A percentile compares a stretch with the other conserved stretches of the same genome.
phyloP scores from a whole-genome alignment of 1,140 invertebrate species.

The Acromyrmex heyeri region DNA sequence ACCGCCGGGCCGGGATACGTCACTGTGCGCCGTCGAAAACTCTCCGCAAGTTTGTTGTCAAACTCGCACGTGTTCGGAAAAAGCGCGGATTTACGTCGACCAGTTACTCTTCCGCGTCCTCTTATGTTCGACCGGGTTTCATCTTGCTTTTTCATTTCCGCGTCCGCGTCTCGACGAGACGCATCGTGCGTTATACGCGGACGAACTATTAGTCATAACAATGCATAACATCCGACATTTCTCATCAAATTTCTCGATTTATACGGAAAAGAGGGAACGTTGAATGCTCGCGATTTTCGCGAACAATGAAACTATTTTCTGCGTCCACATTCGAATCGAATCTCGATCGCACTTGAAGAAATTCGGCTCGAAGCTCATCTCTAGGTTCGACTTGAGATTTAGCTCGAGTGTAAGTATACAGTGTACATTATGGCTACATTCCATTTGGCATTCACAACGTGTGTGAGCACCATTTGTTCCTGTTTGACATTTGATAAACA shows the following conservation, averaged over 20 bases:
- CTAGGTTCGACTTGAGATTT: too few relatives aligned
- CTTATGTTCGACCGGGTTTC: not conserved
- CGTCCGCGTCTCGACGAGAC: constrained; percentile 25
- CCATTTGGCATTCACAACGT: too few relatives aligned
- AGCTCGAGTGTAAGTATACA: too few relatives aligned
- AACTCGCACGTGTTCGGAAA: constrained; percentile 81
- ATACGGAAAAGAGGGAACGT: not conserved
- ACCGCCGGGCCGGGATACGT: constrained; percentile 59
- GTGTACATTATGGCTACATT: too few relatives aligned
- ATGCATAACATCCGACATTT: constrained; percentile 12
- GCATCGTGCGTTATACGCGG: constrained; percentile 13
- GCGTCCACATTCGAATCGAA: too few relatives aligned
- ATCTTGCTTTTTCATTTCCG: constrained; percentile 30
- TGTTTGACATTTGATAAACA: too few relatives aligned
- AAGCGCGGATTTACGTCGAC: constrained; percentile 62
- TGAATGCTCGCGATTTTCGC: not conserved
- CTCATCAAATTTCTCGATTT: constrained; percentile 8
- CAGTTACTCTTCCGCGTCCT: constrained; percentile 7
- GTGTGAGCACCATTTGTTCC: too few relatives aligned
- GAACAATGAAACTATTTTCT: not conserved
- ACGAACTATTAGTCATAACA: constrained; percentile 22
- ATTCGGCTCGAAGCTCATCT: too few relatives aligned
- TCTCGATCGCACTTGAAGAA: too few relatives aligned
- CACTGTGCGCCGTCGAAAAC: constrained; percentile 78
- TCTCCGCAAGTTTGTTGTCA: constrained; percentile 80